Evolutionary conservation across 2,113 vertebrate genomes (phyloP).

Genomic region (Galbula dea): DNA sequence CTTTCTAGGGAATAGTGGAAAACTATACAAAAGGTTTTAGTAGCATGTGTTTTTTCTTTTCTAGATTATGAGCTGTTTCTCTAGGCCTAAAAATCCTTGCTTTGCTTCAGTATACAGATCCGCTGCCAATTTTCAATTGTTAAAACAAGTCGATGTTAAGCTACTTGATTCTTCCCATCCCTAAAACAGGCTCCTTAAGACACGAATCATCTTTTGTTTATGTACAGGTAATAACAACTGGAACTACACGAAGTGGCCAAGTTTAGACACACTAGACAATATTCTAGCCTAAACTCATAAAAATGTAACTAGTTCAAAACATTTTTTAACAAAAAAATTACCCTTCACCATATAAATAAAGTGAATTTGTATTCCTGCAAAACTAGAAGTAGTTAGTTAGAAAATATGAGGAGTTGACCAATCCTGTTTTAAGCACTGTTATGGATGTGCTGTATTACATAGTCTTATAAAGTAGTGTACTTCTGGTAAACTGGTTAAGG

Average conservation of each 20-base stretch:
- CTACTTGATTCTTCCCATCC: not conserved
- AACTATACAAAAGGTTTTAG: not conserved
- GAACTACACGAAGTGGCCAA: not conserved
- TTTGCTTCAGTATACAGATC: not conserved
- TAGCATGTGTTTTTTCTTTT: not conserved
- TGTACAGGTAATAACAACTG: not conserved
- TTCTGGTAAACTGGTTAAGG: not conserved
- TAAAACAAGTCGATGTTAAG: not conserved
- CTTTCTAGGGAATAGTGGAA: not conserved
- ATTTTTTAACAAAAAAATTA: not conserved
- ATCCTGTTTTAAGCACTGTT: slow-evolving; percentile 4
- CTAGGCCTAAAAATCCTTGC: not conserved
- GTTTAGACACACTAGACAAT: not conserved
- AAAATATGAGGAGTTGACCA: not conserved
- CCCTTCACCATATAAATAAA: not conserved
- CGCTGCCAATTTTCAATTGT: not conserved
- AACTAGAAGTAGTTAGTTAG: not conserved
- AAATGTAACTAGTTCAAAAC: not conserved
- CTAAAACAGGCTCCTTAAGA: not conserved
- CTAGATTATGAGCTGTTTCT: not conserved
- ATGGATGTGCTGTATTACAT: not conserved
- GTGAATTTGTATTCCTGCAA: not conserved
- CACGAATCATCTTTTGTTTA: not conserved
- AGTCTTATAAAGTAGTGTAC: not conserved
- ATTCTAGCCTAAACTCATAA: not conserved